A percentile compares a stretch with the other conserved stretches of the same genome.
Evolutionary conservation across 2,797 vertebrate genomes (phyloP).

Genomic region (Cichlasoma orientale): DNA sequence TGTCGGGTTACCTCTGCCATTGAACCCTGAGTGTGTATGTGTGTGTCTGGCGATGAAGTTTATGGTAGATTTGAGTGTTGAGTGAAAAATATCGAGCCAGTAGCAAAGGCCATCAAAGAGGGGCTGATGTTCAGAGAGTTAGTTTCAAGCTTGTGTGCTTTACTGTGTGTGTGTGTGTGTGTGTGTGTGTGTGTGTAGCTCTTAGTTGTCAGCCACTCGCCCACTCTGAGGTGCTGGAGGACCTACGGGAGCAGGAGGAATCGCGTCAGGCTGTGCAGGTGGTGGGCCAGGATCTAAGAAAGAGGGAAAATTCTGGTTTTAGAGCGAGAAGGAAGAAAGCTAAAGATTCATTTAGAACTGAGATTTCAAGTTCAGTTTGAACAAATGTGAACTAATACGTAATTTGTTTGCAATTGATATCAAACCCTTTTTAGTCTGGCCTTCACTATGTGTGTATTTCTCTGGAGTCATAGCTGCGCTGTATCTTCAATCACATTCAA

Average conservation of each 20-base stretch:
- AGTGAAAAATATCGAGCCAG: conserved; percentile 54
- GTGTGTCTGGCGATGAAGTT: conserved; percentile 16
- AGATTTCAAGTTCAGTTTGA: neutral
- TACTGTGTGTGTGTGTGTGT: neutral
- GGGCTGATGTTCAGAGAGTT: conserved; percentile 49
- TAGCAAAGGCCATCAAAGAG: conserved; percentile 66
- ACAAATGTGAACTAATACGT: neutral
- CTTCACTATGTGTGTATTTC: neutral
- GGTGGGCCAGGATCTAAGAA: conserved; percentile 85
- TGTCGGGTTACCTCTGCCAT: conserved; percentile 48
- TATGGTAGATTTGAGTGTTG: conserved; percentile 35
- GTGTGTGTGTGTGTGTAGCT: neutral
- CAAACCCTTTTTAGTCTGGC: neutral
- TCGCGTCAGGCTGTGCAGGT: conserved; percentile 83
- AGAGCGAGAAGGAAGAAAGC: neutral
- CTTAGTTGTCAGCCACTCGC: conserved; percentile 76
- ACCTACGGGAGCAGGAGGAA: conserved; percentile 83
- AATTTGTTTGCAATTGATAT: neutral
- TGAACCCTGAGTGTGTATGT: conserved; percentile 60
- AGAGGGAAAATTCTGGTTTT: neutral
- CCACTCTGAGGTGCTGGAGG: conserved; percentile 82
- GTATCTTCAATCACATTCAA: neutral
- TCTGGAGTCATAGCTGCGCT: fast-evolving
- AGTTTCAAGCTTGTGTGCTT: conserved; percentile 26
- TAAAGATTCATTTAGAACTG: no score